Conservation (phyloP, 2,888 invertebrate genomes). For the Synergus laeviventris region DNA sequence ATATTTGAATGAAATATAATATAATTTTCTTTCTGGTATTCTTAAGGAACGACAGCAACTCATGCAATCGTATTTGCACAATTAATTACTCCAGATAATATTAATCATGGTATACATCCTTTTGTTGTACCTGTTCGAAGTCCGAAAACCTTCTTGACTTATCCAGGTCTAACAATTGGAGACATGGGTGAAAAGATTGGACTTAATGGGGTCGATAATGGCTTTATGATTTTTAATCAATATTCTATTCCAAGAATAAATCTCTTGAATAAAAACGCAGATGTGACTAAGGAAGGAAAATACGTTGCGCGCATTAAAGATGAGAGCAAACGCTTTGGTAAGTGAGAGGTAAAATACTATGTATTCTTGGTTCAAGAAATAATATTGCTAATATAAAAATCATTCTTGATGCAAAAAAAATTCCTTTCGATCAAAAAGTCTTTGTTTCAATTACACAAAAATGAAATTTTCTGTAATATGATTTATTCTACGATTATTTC, state of each 20-base stretch:
- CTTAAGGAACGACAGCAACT: constrained; percentile 82
- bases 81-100: constrained; percentile 86
- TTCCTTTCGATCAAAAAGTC: not conserved
- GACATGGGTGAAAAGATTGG: constrained; percentile 96
- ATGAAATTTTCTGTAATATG: too few species aligned
- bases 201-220: constrained; percentile 95
- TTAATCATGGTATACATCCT: constrained; percentile 89
- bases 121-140: constrained; percentile 92
- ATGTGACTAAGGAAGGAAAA: constrained; percentile 89
- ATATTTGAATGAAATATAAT: too few species aligned
- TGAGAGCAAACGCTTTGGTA: constrained; percentile 89
- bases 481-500: constrained; percentile 42
- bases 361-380: too few species aligned
- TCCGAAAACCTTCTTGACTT: constrained; percentile 83
- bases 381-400: too few species aligned
- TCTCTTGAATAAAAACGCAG: constrained; percentile 90
- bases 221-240: constrained; percentile 88
- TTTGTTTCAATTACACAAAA: not conserved
- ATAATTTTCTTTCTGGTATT: constrained; percentile 25
- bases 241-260: constrained; percentile 88
- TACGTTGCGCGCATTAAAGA: constrained; percentile 90
- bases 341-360: constrained; percentile 52
- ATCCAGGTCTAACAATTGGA: constrained; percentile 89
- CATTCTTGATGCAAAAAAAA: too few species aligned
- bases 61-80: constrained; percentile 94